These are phyloP conservation scores for Rhinoderma darwinii DNA, from an alignment of 2,113 vertebrate genomes.

Conservation along the genomic window DNA sequence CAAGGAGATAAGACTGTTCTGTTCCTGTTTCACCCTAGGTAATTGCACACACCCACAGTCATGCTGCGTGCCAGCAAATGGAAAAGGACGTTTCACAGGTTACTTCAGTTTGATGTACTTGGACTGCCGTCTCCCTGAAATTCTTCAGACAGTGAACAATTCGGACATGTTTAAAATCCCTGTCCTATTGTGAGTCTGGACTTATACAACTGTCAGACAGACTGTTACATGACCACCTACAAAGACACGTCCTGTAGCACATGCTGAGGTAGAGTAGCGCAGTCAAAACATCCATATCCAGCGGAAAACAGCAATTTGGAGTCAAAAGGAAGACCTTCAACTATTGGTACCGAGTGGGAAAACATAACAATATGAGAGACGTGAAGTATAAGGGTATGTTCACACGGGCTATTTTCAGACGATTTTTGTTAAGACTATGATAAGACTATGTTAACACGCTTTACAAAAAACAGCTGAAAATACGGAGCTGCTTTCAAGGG, in stretches of 20 bases:
- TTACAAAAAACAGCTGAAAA: no score
- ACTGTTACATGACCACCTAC: conserved; percentile 29
- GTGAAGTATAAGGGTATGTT: neutral
- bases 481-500: no score
- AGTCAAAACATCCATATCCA: conserved; percentile 56
- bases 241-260: conserved; percentile 30
- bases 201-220: conserved; percentile 32
- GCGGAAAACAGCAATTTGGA: conserved; percentile 40
- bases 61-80: conserved; percentile 72
- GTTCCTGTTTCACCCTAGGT: conserved; percentile 89
- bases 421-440: no score
- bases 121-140: neutral
- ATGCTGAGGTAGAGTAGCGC: conserved; percentile 22
- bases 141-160: conserved; percentile 8
- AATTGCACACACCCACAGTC: conserved; percentile 79
- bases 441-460: no score
- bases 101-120: conserved; percentile 49
- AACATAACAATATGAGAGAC: conserved; percentile 14
- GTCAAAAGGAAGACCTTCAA: neutral
- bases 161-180: conserved; percentile 8
- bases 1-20: conserved; percentile 86
- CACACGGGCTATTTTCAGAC: no score
- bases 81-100: conserved; percentile 65
- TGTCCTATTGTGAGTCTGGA: conserved; percentile 24
- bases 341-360: conserved; percentile 5